These are phyloP conservation scores for Buathra laborator DNA, from an alignment of 2,888 invertebrate species.

Conservation along the genomic window DNA sequence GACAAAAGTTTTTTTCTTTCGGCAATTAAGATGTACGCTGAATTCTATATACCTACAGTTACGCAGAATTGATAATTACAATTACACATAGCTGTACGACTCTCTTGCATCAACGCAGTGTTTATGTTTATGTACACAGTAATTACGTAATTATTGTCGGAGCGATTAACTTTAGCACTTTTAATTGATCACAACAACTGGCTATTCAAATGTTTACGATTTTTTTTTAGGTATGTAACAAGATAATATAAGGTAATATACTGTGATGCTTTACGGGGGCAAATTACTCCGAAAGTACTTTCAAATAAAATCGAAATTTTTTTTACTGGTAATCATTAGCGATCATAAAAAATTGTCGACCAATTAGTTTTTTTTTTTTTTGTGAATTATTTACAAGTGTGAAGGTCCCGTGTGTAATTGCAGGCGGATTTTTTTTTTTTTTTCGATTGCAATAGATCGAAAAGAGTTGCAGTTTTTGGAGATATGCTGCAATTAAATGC, in stretches of 20 bases:
- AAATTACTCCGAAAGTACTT: constrained; percentile 40
- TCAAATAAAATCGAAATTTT: constrained; percentile 13
- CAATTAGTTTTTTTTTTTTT: not conserved
- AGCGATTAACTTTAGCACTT: not conserved
- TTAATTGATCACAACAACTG: constrained; percentile 3
- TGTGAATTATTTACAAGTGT: constrained; percentile 47
- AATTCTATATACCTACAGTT: not conserved
- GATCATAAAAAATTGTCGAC: constrained; percentile 28
- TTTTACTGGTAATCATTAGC: constrained; percentile 40
- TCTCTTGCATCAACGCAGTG: constrained; percentile 52
- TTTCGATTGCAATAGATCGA: not conserved
- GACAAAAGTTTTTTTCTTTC: not conserved
- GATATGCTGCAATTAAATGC: constrained; percentile 23
- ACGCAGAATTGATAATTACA: not conserved
- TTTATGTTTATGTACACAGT: constrained; percentile 48
- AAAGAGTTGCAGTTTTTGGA: constrained; percentile 1
- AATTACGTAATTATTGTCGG: constrained; percentile 27
- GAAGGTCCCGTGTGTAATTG: constrained; percentile 23
- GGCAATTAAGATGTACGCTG: not conserved
- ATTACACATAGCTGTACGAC: not conserved
- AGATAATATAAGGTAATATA: constrained; percentile 24
- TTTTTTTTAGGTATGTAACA: not conserved
- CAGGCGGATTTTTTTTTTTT: not conserved
- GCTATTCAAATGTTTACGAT: constrained; percentile 17
- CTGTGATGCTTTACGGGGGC: constrained; percentile 57